Evolutionary conservation across 2,797 vertebrate species (phyloP), one percentile per base, ranked within the genome.

Genomic region (Sus cebifrons): DNA sequence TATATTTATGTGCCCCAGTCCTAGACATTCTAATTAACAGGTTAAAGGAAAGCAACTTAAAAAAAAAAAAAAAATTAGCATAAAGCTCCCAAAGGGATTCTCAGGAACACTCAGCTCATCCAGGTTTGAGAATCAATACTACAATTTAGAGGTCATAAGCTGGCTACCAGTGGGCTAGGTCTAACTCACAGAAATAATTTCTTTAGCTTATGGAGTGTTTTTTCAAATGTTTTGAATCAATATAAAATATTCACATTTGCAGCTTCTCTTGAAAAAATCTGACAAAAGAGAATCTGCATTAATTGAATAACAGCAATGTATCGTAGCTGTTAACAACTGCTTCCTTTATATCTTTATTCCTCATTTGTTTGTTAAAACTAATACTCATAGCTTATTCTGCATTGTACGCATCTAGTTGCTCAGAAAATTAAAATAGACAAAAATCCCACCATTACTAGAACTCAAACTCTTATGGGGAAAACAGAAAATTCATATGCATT

Each of bases 11-110:
- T 77, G 6, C 4, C 27, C 27, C 3, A 67, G 17, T 91, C 29
- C n/a, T 71, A 68, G 17, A 81, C 2, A 58, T 74, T 87, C n/a
- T 68, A 85, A 93, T 95, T 75, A 94, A 82, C 29, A 82, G 3
- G 16, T 20, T 56, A 71, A 23, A 91, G 75, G 4, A 85, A 11
- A 84, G 20, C 6, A 49, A 49, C 44, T 49, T 49, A 56, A 14
- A 12, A 84, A 75, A 75, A 12, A 84, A 75, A 75, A 29, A 32
- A 75, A 75, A 29, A 32, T 87, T 67, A 78, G 20, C 77, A 71
- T 86, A 56, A 70, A 89, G 13, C 62, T 52, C 14, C 12, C 14
- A 20, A 78, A 64, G 78, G 29, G 5, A 2, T 86, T 71, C 16
- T 90, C 64, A 27, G 74, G 27, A 73, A 36, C 18, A 67, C 18